phyloP scores from a whole-genome alignment of 2,888 invertebrate genomes.

The Thysanoteuthis rhombus region DNA sequence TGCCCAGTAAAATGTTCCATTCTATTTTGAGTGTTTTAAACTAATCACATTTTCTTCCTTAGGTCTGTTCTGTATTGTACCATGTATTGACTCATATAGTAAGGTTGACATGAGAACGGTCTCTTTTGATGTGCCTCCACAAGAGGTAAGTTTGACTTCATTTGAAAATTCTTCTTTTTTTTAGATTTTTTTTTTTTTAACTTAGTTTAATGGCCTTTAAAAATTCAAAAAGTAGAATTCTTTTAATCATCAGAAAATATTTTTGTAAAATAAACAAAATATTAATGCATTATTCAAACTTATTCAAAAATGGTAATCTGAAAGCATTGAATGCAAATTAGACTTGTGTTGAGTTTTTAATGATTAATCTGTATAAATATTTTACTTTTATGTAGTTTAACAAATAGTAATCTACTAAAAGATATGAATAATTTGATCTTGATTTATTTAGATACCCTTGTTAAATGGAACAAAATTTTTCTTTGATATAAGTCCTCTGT shows the following conservation, averaged over 20 bases:
- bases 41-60: constrained; percentile 30
- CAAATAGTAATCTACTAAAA: background rate
- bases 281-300: background rate
- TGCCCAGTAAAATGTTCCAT: no score
- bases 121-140: constrained; percentile 69
- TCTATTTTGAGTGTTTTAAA: background rate
- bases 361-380: no score
- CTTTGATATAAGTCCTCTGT: no score
- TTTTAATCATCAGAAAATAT: no score
- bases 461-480: background rate
- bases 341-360: no score
- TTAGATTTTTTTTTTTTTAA: no score
- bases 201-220: no score
- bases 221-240: no score
- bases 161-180: no score
- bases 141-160: constrained; percentile 53
- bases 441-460: background rate
- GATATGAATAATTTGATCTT: background rate
- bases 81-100: constrained; percentile 61
- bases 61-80: constrained; percentile 62
- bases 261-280: no score
- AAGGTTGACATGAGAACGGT: constrained; percentile 63
- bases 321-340: background rate
- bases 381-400: background rate
- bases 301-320: background rate